Conservation (phyloP, 1,140 invertebrate species). For the Trachymyrmex septentrionalis region DNA sequence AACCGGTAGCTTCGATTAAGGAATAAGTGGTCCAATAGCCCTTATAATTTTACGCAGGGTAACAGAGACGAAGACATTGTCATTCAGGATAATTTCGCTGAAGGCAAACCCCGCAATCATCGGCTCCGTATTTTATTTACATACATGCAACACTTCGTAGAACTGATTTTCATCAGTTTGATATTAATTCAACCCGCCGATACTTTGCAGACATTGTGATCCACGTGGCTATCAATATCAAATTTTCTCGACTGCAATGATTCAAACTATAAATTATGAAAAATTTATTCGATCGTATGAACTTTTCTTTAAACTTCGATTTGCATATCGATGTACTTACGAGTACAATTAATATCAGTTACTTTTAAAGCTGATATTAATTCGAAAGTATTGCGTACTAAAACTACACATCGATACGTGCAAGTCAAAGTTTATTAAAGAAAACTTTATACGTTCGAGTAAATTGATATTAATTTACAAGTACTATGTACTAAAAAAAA, state of each 20-base stretch:
- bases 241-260: not conserved
- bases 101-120: not conserved
- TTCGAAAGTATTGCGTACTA: not conserved
- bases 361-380: not conserved
- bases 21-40: constrained; percentile 35
- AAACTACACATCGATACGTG: not conserved
- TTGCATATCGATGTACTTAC: not conserved
- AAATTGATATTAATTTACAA: not conserved
- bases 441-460: not conserved
- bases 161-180: constrained; percentile 6
- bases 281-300: not conserved
- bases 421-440: not conserved
- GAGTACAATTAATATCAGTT: too few species aligned
- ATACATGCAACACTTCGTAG: not conserved
- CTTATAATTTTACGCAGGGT: constrained; percentile 31
- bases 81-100: constrained; percentile 16
- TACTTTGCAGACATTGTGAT: constrained; percentile 8
- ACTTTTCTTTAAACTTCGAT: not conserved
- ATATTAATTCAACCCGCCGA: not conserved
- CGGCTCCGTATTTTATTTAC: not conserved
- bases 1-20: constrained; percentile 65
- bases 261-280: not conserved
- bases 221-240: not conserved
- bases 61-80: constrained; percentile 39
- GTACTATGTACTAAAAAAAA: too few species aligned